Evolutionary conservation across 2,797 vertebrate genomes (phyloP), one percentile per base, ranked within the genome.

Genomic region (Pangasius krempfi): DNA sequence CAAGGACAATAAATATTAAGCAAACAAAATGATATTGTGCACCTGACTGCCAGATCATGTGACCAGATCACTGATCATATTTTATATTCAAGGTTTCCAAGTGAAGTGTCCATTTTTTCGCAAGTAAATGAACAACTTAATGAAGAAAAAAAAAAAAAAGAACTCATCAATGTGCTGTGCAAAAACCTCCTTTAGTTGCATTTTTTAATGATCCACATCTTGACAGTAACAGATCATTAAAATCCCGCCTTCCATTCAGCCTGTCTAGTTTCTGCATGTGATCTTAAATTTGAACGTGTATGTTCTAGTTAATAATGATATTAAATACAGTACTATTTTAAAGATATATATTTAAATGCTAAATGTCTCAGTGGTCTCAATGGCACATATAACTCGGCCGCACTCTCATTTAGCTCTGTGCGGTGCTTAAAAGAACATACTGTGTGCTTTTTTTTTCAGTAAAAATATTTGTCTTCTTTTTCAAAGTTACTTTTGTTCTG

Each of bases 201-300:
- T 85, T 85, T 85, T 89, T 89, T 86, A 89, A 90, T 91, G 87
- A 88, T 90, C 66, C 88, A 80, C 83, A 87, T 90, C 89, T 91
- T 92, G 80, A 92, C 83, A 86, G 73, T 78, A 93, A 92, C 90
- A 70, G 92, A 92, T 92, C 92, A 52, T 93, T 88, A 86, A 90
- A 90, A 79, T 92, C 91, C 90, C 89, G 89, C 92, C 93, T 95
- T 95, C 92, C 95, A 94, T 93, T 94, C 93, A 95, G 96, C 95
- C 96, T 95, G 95, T 97, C 97, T 97, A 96, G 95, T 97, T 96
- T 93, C 95, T 98, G 98, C 97, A 98, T 98, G 97, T 96, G 95
- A 94, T 91, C 93, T 94, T 96, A 92, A 92, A 95, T 96, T 94
- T 94, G 90, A 93, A 95, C 93, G 94, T 96, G 95, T 97, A 96